Conservation (phyloP, 2,797 vertebrate species). For the Sebastes miniatus region DNA sequence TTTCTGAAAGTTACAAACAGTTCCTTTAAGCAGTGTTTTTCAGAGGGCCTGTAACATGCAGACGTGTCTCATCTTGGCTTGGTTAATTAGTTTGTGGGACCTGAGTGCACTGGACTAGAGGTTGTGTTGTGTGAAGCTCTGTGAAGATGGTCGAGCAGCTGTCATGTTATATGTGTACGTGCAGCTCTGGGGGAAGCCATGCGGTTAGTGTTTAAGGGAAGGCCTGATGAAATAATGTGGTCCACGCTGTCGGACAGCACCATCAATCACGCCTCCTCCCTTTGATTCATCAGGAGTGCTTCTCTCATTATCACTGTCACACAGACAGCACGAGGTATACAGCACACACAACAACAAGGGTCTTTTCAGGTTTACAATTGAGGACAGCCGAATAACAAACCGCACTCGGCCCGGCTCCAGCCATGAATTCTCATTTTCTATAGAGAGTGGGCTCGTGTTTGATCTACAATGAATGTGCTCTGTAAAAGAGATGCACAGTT, state of each 20-base stretch:
- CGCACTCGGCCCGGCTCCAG: neutral
- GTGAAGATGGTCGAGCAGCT: neutral
- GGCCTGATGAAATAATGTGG: constrained; percentile 31
- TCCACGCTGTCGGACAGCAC: constrained; percentile 8
- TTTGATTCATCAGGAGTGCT: constrained; percentile 52
- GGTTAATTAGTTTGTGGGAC: neutral
- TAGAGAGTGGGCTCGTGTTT: constrained; percentile 38
- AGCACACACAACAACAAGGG: neutral
- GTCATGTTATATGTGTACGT: constrained; percentile 6
- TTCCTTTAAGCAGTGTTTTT: neutral
- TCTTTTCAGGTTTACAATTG: constrained; percentile 17
- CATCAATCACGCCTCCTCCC: constrained; percentile 41
- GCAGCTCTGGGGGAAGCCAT: neutral
- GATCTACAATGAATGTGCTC: constrained; percentile 44
- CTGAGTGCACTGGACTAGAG: neutral
- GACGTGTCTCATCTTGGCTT: neutral
- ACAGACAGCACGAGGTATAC: neutral
- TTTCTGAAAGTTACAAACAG: too few relatives aligned
- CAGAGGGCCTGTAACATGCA: neutral
- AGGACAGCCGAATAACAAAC: constrained; percentile 4
- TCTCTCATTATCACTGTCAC: constrained; percentile 33
- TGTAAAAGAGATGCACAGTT: constrained; percentile 5
- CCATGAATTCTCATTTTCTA: constrained; percentile 15
- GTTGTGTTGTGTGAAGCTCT: neutral
- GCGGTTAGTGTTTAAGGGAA: constrained; percentile 8